Evolutionary conservation across 2,797 vertebrate species (phyloP).

Genomic region (Periparus ater): DNA sequence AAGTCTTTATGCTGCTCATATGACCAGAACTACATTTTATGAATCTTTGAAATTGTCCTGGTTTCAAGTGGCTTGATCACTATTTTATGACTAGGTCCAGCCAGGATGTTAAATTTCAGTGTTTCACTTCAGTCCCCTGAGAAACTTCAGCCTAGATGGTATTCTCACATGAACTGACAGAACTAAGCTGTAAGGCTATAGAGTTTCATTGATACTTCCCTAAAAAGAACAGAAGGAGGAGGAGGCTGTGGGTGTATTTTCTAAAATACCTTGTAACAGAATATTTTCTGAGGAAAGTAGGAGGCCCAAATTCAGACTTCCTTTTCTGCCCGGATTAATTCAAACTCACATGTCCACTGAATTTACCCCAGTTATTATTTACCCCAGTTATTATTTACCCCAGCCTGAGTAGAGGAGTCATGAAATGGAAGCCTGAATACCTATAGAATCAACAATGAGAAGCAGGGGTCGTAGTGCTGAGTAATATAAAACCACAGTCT

Average conservation of each 20-base stretch:
- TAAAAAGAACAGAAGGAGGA: slow-evolving; percentile 6
- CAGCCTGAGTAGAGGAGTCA: not conserved
- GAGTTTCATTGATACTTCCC: slow-evolving; percentile 5
- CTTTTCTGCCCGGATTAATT: not conserved
- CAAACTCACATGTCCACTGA: not conserved
- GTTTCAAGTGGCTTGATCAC: not conserved
- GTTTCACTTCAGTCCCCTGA: not conserved
- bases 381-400: too few species aligned
- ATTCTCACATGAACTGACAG: slow-evolving; percentile 6
- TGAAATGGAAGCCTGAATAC: not conserved
- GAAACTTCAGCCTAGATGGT: not conserved
- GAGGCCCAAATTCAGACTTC: slow-evolving; percentile 1
- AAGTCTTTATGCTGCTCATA: not conserved
- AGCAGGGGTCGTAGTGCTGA: not conserved
- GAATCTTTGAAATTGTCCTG: not conserved
- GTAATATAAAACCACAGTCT: not conserved
- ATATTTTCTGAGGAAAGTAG: slow-evolving; percentile 2
- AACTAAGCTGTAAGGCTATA: not conserved
- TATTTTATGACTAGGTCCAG: not conserved
- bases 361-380: not conserved
- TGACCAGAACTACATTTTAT: not conserved
- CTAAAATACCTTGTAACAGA: slow-evolving; percentile 15
- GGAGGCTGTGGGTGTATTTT: slow-evolving; percentile 20
- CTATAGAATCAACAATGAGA: not conserved
- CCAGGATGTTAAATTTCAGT: not conserved